Base-by-base conservation (phyloP, 2,797 vertebrate species). In the Pachyuromys duprasi region DNA sequence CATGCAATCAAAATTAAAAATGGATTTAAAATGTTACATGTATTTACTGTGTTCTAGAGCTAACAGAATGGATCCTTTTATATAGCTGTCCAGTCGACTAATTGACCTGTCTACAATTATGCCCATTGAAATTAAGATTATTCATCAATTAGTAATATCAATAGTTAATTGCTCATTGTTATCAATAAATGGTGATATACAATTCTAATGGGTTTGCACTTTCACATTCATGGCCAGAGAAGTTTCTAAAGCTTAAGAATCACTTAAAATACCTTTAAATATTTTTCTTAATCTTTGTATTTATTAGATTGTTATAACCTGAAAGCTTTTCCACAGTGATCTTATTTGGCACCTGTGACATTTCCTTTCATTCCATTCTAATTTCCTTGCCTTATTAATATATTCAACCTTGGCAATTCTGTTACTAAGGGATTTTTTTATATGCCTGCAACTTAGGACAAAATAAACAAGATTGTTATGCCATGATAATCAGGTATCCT, bases 231-330 rank as follows among this genome's bases (percentile, higher is more conserved):
- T 89, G 67, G 69, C 49, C 91, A 89, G 49, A 8, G 55, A 70
- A 55, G 81, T 70, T 92, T 95, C 81, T 63, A 83, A 89, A 95
- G 82, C 22, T 74, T 94, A 90, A 45, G 6, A 49, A 75, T 83
- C 17, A 80, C n/a, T 33, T 65, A 87, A 74, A 88, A 84, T 90
- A 57, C 3, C 20, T 90, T 76, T 62, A 94, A 79, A 69, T 84
- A 81, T 49, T 62, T 88, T n/a, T 76, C 65, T 70, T 70, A 1
- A 70, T 55, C 62, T 4, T 60, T 84, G 14, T 70, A 55, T 20
- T 80, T 86, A 15, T 13, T 87, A n/a, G 53, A 31, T 90, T 8
- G 42, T 36, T 95, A 42, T 57, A 14, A 89, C 36, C 24, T 86
- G 33, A 49, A 11, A 88, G 33, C 62, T 4, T 67, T 20, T 79